A percentile compares a stretch with the other conserved stretches of the same genome.
Evolutionary conservation across 2,888 invertebrate species (phyloP).

Genomic region (Nephrotoma appendiculata): DNA sequence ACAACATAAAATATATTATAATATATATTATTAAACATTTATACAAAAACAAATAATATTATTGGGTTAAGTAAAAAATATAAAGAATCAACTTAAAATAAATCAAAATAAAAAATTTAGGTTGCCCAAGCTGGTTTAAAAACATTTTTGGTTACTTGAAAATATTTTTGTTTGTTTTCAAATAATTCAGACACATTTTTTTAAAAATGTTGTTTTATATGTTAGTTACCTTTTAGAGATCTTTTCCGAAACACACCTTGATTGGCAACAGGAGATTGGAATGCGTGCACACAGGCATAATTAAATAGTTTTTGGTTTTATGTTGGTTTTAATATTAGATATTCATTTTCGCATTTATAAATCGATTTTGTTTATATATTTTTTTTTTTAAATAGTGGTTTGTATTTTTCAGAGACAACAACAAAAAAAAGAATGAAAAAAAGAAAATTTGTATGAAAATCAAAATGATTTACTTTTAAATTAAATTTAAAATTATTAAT

Average conservation of each 20-base stretch:
- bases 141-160: conserved; percentile 26
- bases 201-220: conserved; percentile 17
- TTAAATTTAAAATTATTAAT: not conserved
- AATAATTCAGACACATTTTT: conserved; percentile 6
- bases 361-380: not conserved
- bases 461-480: not conserved
- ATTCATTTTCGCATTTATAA: not conserved
- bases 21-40: not conserved
- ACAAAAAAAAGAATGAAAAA: not conserved
- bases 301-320: not conserved
- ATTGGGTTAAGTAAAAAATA: not conserved
- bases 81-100: conserved; percentile 24
- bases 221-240: conserved; percentile 87
- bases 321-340: not conserved
- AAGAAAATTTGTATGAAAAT: not conserved
- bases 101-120: conserved; percentile 33
- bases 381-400: not conserved
- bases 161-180: conserved; percentile 9
- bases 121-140: conserved; percentile 38
- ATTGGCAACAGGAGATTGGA: conserved; percentile 35
- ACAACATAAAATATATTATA: not conserved
- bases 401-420: not conserved
- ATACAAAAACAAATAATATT: not conserved
- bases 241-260: conserved; percentile 91
- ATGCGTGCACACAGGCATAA: conserved; percentile 37